phyloP scores from a whole-genome alignment of 2,113 vertebrate species.

The Scartelaos histophorus region DNA sequence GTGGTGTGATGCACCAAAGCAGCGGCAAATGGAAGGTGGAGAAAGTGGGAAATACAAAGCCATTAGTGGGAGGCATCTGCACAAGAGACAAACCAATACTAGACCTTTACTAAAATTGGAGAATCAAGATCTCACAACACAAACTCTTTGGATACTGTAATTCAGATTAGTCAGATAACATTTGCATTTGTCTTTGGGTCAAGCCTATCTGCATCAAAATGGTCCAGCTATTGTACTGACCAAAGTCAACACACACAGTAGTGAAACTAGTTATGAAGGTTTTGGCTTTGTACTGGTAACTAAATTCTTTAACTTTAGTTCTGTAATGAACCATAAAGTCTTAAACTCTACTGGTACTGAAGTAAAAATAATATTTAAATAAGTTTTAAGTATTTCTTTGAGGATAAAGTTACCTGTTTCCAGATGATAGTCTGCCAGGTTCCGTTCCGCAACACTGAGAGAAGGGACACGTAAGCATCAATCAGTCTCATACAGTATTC shows the following conservation, averaged over 20 bases:
- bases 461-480: slow-evolving; percentile 69
- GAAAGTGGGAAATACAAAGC: slow-evolving; percentile 27
- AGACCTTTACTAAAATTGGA: too few species aligned
- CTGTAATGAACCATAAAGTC: neutral
- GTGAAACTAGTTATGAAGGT: neutral
- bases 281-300: neutral
- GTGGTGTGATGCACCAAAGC: slow-evolving; percentile 75
- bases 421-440: slow-evolving; percentile 95
- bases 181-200: neutral
- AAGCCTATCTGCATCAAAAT: too few species aligned
- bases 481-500: slow-evolving; percentile 72
- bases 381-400: slow-evolving; percentile 4
- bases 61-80: slow-evolving; percentile 26
- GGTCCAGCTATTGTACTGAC: too few species aligned
- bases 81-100: neutral
- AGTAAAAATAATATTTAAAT: neutral
- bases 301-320: neutral
- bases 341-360: neutral
- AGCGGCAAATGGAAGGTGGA: slow-evolving; percentile 58
- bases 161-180: neutral
- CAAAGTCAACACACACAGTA: neutral
- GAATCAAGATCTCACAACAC: too few species aligned
- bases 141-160: too few species aligned
- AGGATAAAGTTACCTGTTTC: slow-evolving; percentile 87
- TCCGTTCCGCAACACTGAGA: slow-evolving; percentile 91